Conservation (phyloP, 1,140 invertebrate species). For the Bactericera cockerelli region DNA sequence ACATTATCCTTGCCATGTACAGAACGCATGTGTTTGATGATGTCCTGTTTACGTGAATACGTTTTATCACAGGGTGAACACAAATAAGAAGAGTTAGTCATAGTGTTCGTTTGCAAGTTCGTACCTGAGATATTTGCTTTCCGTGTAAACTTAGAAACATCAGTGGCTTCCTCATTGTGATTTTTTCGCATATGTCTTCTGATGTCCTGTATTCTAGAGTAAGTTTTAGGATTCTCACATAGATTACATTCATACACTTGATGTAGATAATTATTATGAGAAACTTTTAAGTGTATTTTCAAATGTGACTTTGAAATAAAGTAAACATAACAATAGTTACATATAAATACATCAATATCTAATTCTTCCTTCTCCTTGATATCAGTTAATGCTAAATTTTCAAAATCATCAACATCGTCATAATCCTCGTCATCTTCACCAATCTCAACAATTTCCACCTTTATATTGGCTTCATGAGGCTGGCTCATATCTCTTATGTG, state of each 20-base stretch:
- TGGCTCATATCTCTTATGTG: background rate
- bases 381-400: too few relatives aligned
- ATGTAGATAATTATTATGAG: background rate
- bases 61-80: background rate
- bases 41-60: background rate
- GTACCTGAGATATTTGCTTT: background rate
- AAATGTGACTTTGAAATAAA: background rate
- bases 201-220: background rate
- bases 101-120: background rate
- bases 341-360: conserved; percentile 2
- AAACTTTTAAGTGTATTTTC: background rate
- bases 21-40: background rate
- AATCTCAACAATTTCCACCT: conserved; percentile 1
- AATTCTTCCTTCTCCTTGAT: background rate
- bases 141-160: background rate
- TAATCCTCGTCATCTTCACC: background rate
- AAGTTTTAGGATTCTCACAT: background rate
- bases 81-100: background rate
- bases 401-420: background rate
- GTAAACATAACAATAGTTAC: background rate
- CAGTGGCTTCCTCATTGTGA: background rate
- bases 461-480: background rate
- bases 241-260: background rate
- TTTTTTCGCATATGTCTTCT: background rate
- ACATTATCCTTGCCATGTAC: background rate